Evolutionary conservation across 64 coral and sea anemone species (phyloP), one percentile per base, ranked within the genome.

Genomic region (Montipora efflorescens): DNA sequence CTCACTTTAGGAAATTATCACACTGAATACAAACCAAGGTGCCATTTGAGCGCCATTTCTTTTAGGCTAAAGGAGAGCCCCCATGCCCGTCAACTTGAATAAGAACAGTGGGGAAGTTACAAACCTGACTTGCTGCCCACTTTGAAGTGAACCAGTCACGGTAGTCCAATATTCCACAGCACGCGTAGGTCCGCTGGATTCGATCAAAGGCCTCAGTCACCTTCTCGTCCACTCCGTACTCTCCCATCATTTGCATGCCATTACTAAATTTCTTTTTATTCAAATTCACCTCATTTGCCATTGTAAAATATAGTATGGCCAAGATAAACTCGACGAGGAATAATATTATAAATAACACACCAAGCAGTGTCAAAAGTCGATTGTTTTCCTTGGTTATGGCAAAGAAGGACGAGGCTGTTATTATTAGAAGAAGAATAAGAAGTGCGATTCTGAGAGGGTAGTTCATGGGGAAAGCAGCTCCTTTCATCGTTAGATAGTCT

Each of bases 131-230:
- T 64, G 89, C 89, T 20, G 79, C 93, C 96, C 96, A 98, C n/a
- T 90, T 90, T 64, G 96, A 98, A 20, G 89, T 95, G 80, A 98
- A 98, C 96, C 96, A 98, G 75, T 98, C 96, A 20, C 96, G 83
- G 58, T 92, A 98, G 62, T 98, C 96, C 78, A 89, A 69, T 16
- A 98, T 90, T 25, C 96, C 96, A 84, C 96, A 98, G 64, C 96
- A 98, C 6, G 82, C 93, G 59, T 89, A 98, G 19, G 71, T 90
- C 51, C 68, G 88, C 48, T 98, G 96, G 75, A 95, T 98, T 15
- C 81, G 79, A 73, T 98, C 96, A 57, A 98, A 59, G 8, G 90
- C 93, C 36, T 89, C 48, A 0, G 96, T 98, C 47, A 98, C 90
- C 25, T 93, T 93, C 47, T 90, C 47, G 47, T 98, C 92, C n/a